Evolutionary conservation across 2,797 vertebrate species (phyloP), one percentile per base, ranked within the genome.

Genomic region (Hozukius guyotensis): DNA sequence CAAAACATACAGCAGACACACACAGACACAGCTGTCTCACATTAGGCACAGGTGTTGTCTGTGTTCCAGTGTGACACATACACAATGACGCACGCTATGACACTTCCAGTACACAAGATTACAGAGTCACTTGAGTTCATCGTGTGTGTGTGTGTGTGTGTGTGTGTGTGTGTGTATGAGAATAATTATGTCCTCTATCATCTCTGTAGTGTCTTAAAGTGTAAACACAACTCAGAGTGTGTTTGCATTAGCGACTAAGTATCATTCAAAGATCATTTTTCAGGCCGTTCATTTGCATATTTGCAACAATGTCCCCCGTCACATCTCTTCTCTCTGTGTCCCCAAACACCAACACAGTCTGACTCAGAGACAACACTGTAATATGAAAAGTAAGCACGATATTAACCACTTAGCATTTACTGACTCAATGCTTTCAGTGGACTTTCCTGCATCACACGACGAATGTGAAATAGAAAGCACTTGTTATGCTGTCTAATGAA

Each of bases 351-450:
- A 65, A 78, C 67, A 68, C 83, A 78, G 34, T 62, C 22, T 75
- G 82, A 84, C 72, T 85, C 83, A 78, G 63, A 78, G 56, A 57
- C 74, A 79, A 57, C 46, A 5, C 31, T 63, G 38, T 52, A 52
- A 63, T 29, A 62, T 20, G 52, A 27, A 4, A 62, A 46, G 64
- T 72, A 31, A 20, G 32, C 32, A 49, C 36, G 16, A 66, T 62
- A 83, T 84, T 60, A 75, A 66, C 32, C 64, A 70, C 72, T 86
- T 69, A 72, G 73, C 80, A 82, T 82, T 74, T 80, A 70, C 69
- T 62, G 81, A 63, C 60, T 66, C 9, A 6, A 1, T 53, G 78
- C 59, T 78, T 36, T 82, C 52, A 29, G 46, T 6, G 34, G 29
- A 46, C 31, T 63, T 24, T 70, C 38, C 61, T 68, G 38, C 46